Evolutionary conservation across 2,113 vertebrate genomes (phyloP).

Genomic region (Sapayoa aenigma): DNA sequence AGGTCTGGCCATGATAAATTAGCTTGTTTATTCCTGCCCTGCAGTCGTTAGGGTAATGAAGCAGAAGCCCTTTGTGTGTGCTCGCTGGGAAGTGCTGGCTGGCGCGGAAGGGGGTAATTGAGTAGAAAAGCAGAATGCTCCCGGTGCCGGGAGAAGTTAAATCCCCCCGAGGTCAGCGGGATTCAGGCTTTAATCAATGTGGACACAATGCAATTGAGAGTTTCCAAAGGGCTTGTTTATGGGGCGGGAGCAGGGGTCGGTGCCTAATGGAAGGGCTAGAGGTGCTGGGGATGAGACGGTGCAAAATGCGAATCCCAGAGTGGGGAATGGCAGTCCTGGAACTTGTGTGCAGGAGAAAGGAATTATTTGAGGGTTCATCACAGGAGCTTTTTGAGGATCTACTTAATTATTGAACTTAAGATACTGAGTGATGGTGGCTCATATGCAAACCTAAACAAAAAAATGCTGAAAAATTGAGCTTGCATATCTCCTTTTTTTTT

Average conservation of each 20-base stretch:
- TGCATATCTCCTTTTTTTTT: neutral
- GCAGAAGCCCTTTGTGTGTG: constrained; percentile 88
- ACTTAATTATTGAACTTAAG: neutral
- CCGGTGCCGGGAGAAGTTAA: constrained; percentile 83
- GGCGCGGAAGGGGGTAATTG: constrained; percentile 86
- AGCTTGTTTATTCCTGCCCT: constrained; percentile 85
- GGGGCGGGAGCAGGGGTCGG: constrained; percentile 65
- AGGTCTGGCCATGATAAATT: constrained; percentile 82
- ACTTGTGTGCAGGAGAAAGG: neutral
- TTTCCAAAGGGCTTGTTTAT: constrained; percentile 73
- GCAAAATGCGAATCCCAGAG: neutral
- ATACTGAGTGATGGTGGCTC: neutral
- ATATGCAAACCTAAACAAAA: neutral
- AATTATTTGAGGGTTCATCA: neutral
- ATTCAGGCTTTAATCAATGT: constrained; percentile 81
- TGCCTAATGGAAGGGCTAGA: constrained; percentile 68
- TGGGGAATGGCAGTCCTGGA: neutral
- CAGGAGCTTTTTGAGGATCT: neutral
- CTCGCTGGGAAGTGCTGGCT: constrained; percentile 79
- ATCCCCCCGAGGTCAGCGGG: constrained; percentile 81
- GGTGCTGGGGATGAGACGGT: constrained; percentile 55
- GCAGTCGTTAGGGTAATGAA: constrained; percentile 92
- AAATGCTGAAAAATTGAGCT: neutral
- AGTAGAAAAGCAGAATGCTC: constrained; percentile 85
- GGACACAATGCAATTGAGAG: constrained; percentile 79